Evolutionary conservation across 1,140 invertebrate species (phyloP).

Genomic region (Nebria ingens): DNA sequence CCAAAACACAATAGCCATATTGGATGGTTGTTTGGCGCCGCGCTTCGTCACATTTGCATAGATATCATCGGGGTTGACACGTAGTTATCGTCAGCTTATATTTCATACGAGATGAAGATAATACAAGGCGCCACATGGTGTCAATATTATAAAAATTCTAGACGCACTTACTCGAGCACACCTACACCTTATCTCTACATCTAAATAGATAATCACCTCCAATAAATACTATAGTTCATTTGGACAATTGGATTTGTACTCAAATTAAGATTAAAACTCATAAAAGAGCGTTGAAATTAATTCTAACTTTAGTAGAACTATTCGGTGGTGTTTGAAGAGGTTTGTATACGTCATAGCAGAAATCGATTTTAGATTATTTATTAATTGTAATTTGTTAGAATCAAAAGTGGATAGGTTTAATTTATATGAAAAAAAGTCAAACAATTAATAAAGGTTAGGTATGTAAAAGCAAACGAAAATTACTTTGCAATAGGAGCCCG

Average conservation of each 20-base stretch:
- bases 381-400: background rate
- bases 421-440: too few relatives aligned
- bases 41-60: constrained; percentile 3
- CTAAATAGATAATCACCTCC: too few relatives aligned
- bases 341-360: background rate
- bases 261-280: too few relatives aligned
- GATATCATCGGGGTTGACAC: constrained; percentile 4
- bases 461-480: background rate
- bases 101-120: background rate
- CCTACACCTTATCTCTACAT: too few relatives aligned
- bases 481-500: background rate
- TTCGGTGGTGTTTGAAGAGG: background rate
- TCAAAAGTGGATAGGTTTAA: background rate
- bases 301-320: too few relatives aligned
- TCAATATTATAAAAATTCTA: too few relatives aligned
- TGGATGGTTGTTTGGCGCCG: background rate
- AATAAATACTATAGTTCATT: too few relatives aligned
- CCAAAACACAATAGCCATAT: background rate
- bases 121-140: background rate
- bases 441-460: too few relatives aligned
- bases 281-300: too few relatives aligned
- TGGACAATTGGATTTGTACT: too few relatives aligned
- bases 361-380: background rate
- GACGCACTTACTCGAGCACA: too few relatives aligned
- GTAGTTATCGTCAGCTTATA: constrained; percentile 4